Evolutionary conservation across 2,797 vertebrate genomes (phyloP).

Genomic region (Rhyacichthys aspro): DNA sequence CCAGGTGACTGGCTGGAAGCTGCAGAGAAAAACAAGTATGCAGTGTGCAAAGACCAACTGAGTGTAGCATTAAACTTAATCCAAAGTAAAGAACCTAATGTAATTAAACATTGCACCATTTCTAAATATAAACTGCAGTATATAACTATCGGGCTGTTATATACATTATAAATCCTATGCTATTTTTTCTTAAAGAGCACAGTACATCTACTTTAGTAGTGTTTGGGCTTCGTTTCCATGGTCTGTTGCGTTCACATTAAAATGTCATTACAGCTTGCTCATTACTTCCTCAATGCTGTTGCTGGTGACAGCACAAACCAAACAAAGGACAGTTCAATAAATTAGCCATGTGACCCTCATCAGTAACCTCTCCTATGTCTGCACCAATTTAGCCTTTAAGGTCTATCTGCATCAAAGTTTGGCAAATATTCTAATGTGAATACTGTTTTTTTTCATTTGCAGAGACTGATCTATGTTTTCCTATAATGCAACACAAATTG

Average conservation of each 20-base stretch:
- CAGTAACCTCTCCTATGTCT: constrained; percentile 20
- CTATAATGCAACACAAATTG: too few relatives aligned
- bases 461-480: neutral
- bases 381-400: constrained; percentile 10
- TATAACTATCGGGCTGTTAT: constrained; percentile 5
- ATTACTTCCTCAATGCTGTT: constrained; percentile 52
- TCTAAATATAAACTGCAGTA: neutral
- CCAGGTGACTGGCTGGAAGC: constrained; percentile 30
- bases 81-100: neutral
- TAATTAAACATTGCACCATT: neutral
- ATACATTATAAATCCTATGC: constrained; percentile 1
- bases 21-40: constrained; percentile 12
- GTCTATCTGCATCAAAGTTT: constrained; percentile 7
- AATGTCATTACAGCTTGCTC: constrained; percentile 49
- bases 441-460: neutral
- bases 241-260: constrained; percentile 31
- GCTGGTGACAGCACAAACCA: constrained; percentile 37
- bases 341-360: constrained; percentile 44
- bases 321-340: constrained; percentile 57
- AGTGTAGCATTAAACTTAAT: constrained; percentile 1
- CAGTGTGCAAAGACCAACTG: neutral
- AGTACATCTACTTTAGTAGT: too few relatives aligned
- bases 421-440: neutral
- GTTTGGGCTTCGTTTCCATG: constrained; percentile 12
- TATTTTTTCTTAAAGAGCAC: too few relatives aligned